Percentiles rank a stretch among this genome's conserved stretches.
Conservation (phyloP, 1,140 invertebrate genomes). For the Pristionchus pacificus region DNA sequence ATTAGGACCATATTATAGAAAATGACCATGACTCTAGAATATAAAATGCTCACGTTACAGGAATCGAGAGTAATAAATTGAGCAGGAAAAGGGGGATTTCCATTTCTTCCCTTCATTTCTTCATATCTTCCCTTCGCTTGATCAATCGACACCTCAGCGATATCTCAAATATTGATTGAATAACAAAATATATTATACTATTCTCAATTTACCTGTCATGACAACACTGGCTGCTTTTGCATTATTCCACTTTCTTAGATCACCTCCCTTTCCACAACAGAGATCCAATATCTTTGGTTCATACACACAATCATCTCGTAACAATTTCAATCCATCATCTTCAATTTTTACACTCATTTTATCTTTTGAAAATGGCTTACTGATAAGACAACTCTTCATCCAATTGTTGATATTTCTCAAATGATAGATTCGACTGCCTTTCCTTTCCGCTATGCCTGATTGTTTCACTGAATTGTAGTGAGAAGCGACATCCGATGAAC, state of each 20-base stretch:
- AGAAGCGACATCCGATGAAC: constrained; percentile 57
- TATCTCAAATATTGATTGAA: constrained; percentile 75
- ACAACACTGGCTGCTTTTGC: constrained; percentile 77
- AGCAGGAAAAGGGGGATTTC: constrained; percentile 68
- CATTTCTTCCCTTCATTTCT: constrained; percentile 57
- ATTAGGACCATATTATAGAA: too few species aligned
- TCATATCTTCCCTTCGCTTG: constrained; percentile 68
- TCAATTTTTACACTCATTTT: constrained; percentile 19
- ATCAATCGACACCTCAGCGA: constrained; percentile 83
- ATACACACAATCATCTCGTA: constrained; percentile 66
- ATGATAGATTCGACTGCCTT: constrained; percentile 81
- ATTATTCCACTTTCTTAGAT: constrained; percentile 89
- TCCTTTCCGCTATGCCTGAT: constrained; percentile 72
- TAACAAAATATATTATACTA: too few species aligned
- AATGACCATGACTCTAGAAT: constrained; percentile 26
- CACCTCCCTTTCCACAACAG: constrained; percentile 87
- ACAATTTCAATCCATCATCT: constrained; percentile 44
- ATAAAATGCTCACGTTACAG: constrained; percentile 60
- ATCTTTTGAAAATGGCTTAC: constrained; percentile 53
- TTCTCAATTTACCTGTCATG: constrained; percentile 71
- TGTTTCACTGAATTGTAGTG: constrained; percentile 66
- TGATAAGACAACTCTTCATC: constrained; percentile 91
- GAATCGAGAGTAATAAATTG: constrained; percentile 83
- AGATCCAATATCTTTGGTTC: constrained; percentile 64
- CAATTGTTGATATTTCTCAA: constrained; percentile 98